Conservation (phyloP, 2,113 vertebrate species). For the Mormyrus iriodes region DNA sequence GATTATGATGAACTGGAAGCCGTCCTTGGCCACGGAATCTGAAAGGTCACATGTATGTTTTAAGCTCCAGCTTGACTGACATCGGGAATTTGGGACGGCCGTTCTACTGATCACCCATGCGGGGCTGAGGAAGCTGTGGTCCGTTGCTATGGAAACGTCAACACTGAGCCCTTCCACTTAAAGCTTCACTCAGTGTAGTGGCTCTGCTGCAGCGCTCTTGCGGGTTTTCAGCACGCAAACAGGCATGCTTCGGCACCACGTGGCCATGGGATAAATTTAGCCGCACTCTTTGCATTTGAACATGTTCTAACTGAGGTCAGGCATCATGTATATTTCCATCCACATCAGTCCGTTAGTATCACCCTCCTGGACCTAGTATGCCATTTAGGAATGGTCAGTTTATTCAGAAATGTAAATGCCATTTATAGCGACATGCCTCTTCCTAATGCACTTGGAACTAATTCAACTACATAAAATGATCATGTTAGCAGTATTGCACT, state of each 20-base stretch:
- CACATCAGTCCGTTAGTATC: background rate
- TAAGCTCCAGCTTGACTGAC: too few species aligned
- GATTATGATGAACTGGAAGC: background rate
- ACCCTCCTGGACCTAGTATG: background rate
- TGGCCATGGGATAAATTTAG: background rate
- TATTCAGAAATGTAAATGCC: background rate
- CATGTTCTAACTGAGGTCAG: background rate
- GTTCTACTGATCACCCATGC: background rate
- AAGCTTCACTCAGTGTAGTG: background rate
- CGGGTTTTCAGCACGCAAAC: background rate
- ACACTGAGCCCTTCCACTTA: background rate
- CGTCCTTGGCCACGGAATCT: background rate
- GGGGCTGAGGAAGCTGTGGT: background rate
- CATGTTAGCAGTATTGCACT: background rate
- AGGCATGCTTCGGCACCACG: too few species aligned
- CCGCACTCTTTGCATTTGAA: background rate
- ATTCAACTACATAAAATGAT: background rate
- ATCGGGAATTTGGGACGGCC: background rate
- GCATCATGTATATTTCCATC: background rate
- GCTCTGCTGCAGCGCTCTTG: background rate
- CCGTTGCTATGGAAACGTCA: conserved; percentile 8
- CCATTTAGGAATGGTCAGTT: background rate
- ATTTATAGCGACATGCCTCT: background rate
- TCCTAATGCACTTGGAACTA: background rate
- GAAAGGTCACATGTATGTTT: background rate